Evolutionary conservation across 2,888 invertebrate genomes (phyloP).

Genomic region (Podotricha telesiphe): DNA sequence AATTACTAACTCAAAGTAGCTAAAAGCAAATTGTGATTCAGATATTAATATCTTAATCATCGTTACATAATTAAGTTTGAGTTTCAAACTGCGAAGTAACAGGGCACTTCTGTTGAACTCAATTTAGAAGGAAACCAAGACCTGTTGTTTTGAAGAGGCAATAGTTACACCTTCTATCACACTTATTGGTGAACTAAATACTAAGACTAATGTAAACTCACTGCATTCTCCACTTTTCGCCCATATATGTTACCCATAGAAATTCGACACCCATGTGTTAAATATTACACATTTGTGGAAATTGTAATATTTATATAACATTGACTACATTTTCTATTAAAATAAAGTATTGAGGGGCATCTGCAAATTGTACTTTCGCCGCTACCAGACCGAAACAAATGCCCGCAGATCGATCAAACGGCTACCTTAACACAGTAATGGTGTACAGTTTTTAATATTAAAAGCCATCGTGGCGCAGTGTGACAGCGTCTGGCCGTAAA

Average conservation of each 20-base stretch:
- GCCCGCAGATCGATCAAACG: constrained; percentile 18
- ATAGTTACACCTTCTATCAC: constrained; percentile 20
- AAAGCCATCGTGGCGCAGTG: too few relatives aligned
- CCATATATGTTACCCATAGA: background rate
- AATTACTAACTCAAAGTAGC: constrained; percentile 5
- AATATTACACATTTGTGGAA: too few relatives aligned
- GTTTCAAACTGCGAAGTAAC: constrained; percentile 17
- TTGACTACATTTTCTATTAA: background rate
- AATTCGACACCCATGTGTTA: too few relatives aligned
- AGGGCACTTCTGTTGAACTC: constrained; percentile 10
- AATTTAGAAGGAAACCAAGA: constrained; percentile 12
- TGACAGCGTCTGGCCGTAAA: too few relatives aligned
- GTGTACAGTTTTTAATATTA: background rate
- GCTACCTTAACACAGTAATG: constrained; percentile 17
- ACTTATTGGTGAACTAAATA: background rate
- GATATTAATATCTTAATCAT: constrained; percentile 28
- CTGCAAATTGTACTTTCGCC: constrained; percentile 16
- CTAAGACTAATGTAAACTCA: background rate
- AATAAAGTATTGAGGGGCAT: constrained; percentile 4
- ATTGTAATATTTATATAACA: background rate
- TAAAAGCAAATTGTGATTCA: constrained; percentile 17
- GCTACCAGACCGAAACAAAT: constrained; percentile 20
- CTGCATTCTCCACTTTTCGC: too few relatives aligned
- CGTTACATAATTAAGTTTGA: constrained; percentile 24
- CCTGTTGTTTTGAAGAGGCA: constrained; percentile 15